Evolutionary conservation across 2,797 vertebrate genomes (phyloP), one percentile per base, ranked within the genome.

Genomic region (Merluccius polli): DNA sequence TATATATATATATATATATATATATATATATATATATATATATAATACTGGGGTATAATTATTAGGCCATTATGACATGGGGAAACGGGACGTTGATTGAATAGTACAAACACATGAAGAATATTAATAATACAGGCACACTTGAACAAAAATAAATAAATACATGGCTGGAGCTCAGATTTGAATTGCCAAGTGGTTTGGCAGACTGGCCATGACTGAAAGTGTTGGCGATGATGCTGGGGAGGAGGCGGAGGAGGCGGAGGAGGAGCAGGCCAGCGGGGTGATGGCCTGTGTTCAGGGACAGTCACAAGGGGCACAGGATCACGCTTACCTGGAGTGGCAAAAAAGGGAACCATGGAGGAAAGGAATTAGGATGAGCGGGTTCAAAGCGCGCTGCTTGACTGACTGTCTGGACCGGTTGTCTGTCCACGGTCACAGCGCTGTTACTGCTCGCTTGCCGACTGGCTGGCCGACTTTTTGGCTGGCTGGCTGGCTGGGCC

Each of bases 401-500:
- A 30, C 65, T 30, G 65, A 59, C 52, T 24, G 52, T 59, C 52
- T 24, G 52, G 52, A n/a, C 52, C 10, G 52, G 52, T 59, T n/a
- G 52, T 15, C 52, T 59, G 21, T 59, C n/a, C 24, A 21, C 24
- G 52, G 24, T 59, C 21, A n/a, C 2, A 9, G 21, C 52, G 24
- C 52, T 59, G 52, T 59, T n/a, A n/a, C 27, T 7, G 13, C 24
- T 29, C 29, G 27, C 24, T 31, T 68, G 24, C 11, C 24, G 65
- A 31, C 12, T 4, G 65, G 65, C 65, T 21, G 38, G 9, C 41
- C 29, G 4, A 36, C 63, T 70, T 29, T 29, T 38, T 70, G 67
- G 67, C 38, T 75, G 74, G 13, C 38, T 65, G 41, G 75, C 81
- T 87, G 87, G 80, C 77, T 80, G 73, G 91, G 87, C 84, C 86